These are phyloP conservation scores for Anguilla megastoma DNA, from an alignment of 2,797 vertebrate species.

Conservation along the genomic window DNA sequence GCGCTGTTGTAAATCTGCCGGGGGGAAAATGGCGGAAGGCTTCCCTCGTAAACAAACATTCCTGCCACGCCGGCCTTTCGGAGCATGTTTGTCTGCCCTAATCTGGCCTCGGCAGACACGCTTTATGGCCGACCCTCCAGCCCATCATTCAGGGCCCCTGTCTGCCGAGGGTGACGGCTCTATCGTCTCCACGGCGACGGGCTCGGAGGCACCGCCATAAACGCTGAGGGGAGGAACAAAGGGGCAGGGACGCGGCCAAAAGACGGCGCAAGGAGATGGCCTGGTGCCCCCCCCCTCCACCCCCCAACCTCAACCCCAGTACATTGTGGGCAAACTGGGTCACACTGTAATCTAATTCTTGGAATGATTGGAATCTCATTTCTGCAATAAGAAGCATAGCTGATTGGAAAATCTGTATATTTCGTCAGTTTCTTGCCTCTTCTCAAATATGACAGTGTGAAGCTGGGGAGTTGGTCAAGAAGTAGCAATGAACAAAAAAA, in stretches of 20 bases:
- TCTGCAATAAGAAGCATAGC: neutral
- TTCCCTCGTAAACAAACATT: conserved; percentile 49
- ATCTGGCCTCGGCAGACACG: conserved; percentile 79
- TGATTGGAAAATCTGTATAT: neutral
- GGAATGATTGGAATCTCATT: neutral
- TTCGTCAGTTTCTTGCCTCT: neutral
- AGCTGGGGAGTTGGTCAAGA: neutral
- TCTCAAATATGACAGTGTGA: neutral
- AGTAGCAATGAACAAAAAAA: neutral
- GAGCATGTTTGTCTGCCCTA: conserved; percentile 73
- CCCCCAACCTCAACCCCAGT: neutral
- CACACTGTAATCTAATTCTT: neutral
- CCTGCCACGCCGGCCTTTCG: conserved; percentile 49
- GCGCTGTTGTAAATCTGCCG: conserved; percentile 36
- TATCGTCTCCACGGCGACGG: conserved; percentile 69
- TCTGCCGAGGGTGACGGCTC: conserved; percentile 68
- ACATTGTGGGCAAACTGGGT: neutral
- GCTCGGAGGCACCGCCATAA: conserved; percentile 51
- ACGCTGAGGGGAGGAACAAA: conserved; percentile 27
- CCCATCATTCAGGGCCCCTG: conserved; percentile 72
- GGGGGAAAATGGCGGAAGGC: conserved; percentile 53
- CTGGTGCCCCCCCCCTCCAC: neutral
- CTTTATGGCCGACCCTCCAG: conserved; percentile 68
- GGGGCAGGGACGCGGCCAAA: conserved; percentile 56
- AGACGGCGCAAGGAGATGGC: neutral